These are phyloP conservation scores for Hirtodrosophila trivittata DNA, from an alignment of 2,888 invertebrate species.

Conservation along the genomic window DNA sequence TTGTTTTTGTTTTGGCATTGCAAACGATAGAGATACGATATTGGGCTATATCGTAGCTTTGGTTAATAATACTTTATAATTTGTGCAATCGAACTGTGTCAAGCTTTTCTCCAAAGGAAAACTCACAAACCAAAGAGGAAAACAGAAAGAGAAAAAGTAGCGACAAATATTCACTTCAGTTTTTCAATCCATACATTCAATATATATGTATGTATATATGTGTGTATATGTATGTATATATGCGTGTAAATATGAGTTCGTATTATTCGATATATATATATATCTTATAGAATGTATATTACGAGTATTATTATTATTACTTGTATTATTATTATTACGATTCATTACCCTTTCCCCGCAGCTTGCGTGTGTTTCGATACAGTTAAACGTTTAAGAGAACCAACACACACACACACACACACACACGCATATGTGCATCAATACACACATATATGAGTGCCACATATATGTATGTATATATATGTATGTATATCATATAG, in stretches of 20 bases:
- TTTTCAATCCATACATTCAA: too few relatives aligned
- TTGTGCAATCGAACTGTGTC: conserved; percentile 67
- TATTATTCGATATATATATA: conserved; percentile 35
- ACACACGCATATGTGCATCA: conserved; percentile 11
- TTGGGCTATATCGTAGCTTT: too few relatives aligned
- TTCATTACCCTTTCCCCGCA: conserved; percentile 71
- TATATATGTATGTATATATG: conserved; percentile 14
- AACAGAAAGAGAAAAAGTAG: too few relatives aligned
- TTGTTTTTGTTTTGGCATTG: too few relatives aligned
- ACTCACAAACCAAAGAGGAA: too few relatives aligned
- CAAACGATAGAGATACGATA: too few relatives aligned
- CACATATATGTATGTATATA: conserved; percentile 28
- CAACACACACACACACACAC: conserved; percentile 24
- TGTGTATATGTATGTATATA: conserved; percentile 39
- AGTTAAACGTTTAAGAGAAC: conserved; percentile 68
- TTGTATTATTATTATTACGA: conserved; percentile 34
- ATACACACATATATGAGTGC: conserved; percentile 14
- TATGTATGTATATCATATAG: conserved; percentile 19
- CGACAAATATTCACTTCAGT: conserved; percentile 54
- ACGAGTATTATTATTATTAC: conserved; percentile 7
- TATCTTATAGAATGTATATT: conserved; percentile 29
- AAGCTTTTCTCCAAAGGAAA: too few relatives aligned
- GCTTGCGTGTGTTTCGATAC: conserved; percentile 73
- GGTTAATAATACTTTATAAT: conserved; percentile 10
- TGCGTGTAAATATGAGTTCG: conserved; percentile 26